Conservation (phyloP, 2,888 invertebrate genomes). For the Dimorphilus gyrociliatus region DNA sequence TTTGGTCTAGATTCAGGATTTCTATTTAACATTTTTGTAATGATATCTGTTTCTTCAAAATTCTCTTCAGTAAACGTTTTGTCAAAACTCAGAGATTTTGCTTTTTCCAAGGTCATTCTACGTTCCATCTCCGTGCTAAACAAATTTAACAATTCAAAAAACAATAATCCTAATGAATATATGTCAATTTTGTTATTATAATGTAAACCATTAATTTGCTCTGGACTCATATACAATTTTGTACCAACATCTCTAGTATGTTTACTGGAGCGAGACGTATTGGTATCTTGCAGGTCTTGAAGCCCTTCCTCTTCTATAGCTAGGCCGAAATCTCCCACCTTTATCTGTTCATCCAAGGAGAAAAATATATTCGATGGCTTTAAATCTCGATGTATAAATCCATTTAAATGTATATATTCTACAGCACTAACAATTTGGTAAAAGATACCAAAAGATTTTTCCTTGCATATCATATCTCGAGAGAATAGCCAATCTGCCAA, state of each 20-base stretch:
- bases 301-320: slow-evolving; percentile 48
- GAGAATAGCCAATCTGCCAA: slow-evolving; percentile 68
- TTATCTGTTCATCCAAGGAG: slow-evolving; percentile 68
- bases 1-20: too few relatives aligned
- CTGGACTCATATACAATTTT: slow-evolving; percentile 92
- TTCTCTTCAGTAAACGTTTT: too few relatives aligned
- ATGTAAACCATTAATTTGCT: slow-evolving; percentile 48
- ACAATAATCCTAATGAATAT: slow-evolving; percentile 77
- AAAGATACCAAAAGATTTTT: slow-evolving; percentile 34
- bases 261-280: slow-evolving; percentile 9
- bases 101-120: slow-evolving; percentile 41
- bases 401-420: slow-evolving; percentile 78
- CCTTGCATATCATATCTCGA: slow-evolving; percentile 17
- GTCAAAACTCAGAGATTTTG: too few relatives aligned
- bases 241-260: slow-evolving; percentile 56
- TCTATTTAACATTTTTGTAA: too few relatives aligned
- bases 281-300: not conserved
- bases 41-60: too few relatives aligned
- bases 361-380: slow-evolving; percentile 83
- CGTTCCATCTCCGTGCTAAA: slow-evolving; percentile 84
- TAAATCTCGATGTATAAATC: slow-evolving; percentile 84
- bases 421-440: slow-evolving; percentile 79
- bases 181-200: slow-evolving; percentile 67
- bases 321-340: slow-evolving; percentile 96
- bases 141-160: slow-evolving; percentile 76